phyloP scores from a whole-genome alignment of 2,797 vertebrate species.

The Vultur gryphus region DNA sequence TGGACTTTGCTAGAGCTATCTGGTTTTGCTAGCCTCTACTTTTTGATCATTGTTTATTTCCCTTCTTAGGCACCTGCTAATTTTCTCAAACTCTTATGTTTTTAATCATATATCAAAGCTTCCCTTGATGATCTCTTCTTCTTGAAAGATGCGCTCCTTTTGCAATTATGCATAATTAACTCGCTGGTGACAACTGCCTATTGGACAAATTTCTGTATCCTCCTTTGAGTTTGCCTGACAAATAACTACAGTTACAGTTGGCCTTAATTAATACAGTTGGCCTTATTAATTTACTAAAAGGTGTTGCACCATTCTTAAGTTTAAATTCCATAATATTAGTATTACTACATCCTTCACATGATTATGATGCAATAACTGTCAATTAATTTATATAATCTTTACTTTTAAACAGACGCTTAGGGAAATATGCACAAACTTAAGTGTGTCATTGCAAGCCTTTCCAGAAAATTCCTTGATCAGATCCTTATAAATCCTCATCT shows the following conservation, averaged over 20 bases:
- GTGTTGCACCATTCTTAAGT: neutral
- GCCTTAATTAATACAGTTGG: neutral
- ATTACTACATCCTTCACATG: neutral
- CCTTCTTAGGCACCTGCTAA: neutral
- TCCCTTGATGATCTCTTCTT: neutral
- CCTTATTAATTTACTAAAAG: neutral
- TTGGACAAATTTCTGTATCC: neutral
- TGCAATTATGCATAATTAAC: neutral
- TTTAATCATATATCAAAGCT: neutral
- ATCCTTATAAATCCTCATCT: neutral
- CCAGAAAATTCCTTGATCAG: slow-evolving; percentile 10
- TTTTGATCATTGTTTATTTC: neutral
- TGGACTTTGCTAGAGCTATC: neutral
- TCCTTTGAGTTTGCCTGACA: neutral
- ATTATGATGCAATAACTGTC: neutral
- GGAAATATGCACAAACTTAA: neutral
- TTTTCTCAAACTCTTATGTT: neutral
- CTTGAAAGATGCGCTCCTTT: neutral
- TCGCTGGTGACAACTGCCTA: neutral
- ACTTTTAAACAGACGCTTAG: neutral
- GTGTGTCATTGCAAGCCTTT: neutral
- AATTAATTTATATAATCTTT: neutral
- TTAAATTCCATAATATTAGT: neutral
- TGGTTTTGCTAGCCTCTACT: neutral
- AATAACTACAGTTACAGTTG: neutral